Percentiles rank a stretch among this genome's conserved stretches.
Conservation (phyloP, 1,140 invertebrate species). For the Platorchestia sp. region DNA sequence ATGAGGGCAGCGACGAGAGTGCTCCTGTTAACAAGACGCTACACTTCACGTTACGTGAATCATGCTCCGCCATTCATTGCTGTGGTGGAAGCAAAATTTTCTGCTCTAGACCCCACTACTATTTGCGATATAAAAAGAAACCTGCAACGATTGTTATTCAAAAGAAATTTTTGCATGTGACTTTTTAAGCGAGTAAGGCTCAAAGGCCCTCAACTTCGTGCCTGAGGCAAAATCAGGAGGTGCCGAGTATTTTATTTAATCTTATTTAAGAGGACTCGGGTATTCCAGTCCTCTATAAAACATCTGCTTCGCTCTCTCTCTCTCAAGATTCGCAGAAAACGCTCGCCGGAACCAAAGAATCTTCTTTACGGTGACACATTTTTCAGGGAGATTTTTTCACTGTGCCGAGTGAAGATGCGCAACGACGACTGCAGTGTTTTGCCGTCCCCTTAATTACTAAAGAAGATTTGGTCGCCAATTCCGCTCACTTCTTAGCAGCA, state of each 20-base stretch:
- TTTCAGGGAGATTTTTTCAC: neutral
- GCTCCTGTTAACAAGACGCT: neutral
- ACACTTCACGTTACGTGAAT: neutral
- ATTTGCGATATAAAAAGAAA: neutral
- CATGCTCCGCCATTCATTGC: neutral
- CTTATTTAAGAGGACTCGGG: neutral
- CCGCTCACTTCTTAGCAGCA: neutral
- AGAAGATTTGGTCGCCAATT: constrained; percentile 35
- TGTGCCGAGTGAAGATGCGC: constrained; percentile 19
- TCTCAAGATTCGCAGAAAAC: constrained; percentile 4
- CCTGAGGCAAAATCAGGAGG: neutral
- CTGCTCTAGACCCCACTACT: neutral
- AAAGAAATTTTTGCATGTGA: neutral
- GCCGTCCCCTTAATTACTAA: constrained; percentile 16
- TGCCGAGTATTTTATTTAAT: neutral
- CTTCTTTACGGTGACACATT: constrained; percentile 23
- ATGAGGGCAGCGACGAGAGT: neutral
- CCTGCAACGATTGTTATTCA: neutral
- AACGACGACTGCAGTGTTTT: constrained; percentile 23
- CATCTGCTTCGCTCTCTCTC: neutral
- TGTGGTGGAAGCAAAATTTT: neutral
- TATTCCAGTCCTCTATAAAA: neutral
- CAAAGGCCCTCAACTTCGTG: neutral
- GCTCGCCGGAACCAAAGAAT: constrained; percentile 1
- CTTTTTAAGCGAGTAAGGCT: neutral